Evolutionary conservation across 1,140 invertebrate species (phyloP), one percentile per base, ranked within the genome.

Genomic region (Bombus waltoni): DNA sequence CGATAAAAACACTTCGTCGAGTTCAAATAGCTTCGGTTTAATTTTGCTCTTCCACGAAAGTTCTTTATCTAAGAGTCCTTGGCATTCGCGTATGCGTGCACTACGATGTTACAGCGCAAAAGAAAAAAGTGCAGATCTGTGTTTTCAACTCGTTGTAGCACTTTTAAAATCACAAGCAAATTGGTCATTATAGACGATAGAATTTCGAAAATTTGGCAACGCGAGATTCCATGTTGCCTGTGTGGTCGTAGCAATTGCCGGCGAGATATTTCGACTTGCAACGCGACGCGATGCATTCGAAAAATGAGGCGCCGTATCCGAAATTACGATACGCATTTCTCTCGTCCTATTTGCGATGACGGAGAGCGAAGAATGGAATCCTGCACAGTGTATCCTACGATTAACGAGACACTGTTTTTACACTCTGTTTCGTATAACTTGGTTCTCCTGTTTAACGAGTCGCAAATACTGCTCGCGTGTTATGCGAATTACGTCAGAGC

Each of bases 371-470:
- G 47, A 53, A 81, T 80, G 77, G 78, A 83, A 78, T 66, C 71
- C 66, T 57, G 73, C 71, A 87, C 59, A 74, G 71, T 35, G 85
- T 87, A 87, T 83, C 71, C 66, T 75, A 35, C 85, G 87, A 88
- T 88, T 88, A 87, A 88, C 85, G 84, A 62, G 82, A 87, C 77
- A 44, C 62, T 79, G 77, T 75, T 75, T 86, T 40, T 70, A 47
- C 47, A n/a, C 18, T 73, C 74, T 66, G 65, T 83, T 73, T 42
- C 42, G 53, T 71, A 47, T 44, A 59, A 28, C 57, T 77, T 35
- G 13, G 25, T 13, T 35, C 62, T 35, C 40, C 15, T 65, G 11
- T 71, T 35, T 42, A 74, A 25, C 18, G 32, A 35, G 32, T 57
- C 32, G 73, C 71, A 57, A 75, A 75, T 75, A 57, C 53, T 38